Base-by-base conservation (phyloP, 1,140 invertebrate genomes). In the Sitophilus oryzae region DNA sequence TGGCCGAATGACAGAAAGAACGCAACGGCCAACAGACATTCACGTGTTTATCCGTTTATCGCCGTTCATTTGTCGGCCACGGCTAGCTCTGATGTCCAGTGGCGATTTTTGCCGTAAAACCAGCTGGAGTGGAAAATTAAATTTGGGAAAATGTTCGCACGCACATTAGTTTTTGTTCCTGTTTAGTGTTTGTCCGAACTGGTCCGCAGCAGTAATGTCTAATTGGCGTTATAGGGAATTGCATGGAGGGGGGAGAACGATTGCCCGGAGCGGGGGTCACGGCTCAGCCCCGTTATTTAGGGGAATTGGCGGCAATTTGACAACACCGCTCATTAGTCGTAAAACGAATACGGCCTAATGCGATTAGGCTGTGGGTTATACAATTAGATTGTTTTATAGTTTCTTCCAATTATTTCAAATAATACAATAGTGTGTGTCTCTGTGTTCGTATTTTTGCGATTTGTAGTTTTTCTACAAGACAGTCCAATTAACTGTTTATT, bases 91-190 rank as follows among this genome's bases (percentile, higher is more conserved):
- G 48, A 54, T 61, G 63, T 60, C 64, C 62, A 51, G 58, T 55
- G 61, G 50, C 58, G 55, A 68, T 66, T 67, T 69, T 69, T 67
- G 59, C 66, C 59, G 66, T 69, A 66, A 69, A 69, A 69, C 50
- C 60, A 64, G 58, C 60, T 66, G 52, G 54, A 64, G 63, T 66
- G 65, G 66, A 67, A 69, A 69, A 69, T 69, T 67, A 66, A 68
- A 67, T 69, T 67, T 64, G 54, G 64, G 59, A 59, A 67, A 69
- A 67, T 67, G 64, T 66, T 60, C 56, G 47, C 64, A 68, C 63
- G 65, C 66, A 66, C 65, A 67, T 67, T 67, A 66, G 65, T 67
- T 68, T 68, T 68, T 67, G 63, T 64, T 62, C 58, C 61, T 60
- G 65, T 65, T 66, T 61, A 65, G 51, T 63, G 60, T 58, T 43